phyloP scores from a whole-genome alignment of 2,797 vertebrate species.

The Phrynocephalus vlangalii region DNA sequence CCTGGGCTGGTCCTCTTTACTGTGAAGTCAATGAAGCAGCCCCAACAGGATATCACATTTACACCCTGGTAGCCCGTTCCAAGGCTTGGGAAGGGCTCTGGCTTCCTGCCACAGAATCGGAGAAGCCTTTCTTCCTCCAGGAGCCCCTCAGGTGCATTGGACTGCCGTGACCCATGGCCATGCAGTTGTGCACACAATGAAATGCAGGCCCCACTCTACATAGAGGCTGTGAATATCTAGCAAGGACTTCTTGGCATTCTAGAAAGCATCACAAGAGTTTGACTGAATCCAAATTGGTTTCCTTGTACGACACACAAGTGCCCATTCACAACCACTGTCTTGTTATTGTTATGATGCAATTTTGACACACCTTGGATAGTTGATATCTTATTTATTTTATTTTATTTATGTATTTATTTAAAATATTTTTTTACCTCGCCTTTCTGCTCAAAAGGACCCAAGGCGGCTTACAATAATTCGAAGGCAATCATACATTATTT shows the following conservation, averaged over 20 bases:
- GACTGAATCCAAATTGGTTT: background rate
- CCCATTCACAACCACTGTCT: background rate
- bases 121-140: background rate
- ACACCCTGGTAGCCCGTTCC: background rate
- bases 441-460: too few species aligned
- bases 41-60: too few species aligned
- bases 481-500: too few species aligned
- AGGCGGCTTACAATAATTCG: too few species aligned
- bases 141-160: background rate
- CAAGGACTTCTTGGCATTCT: background rate
- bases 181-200: background rate
- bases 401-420: too few species aligned
- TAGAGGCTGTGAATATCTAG: background rate
- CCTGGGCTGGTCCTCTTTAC: too few species aligned
- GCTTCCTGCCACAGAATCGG: background rate
- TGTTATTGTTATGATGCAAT: background rate
- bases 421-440: too few species aligned
- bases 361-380: background rate
- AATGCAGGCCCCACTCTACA: background rate
- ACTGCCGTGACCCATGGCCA: background rate
- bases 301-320: background rate
- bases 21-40: background rate
- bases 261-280: background rate
- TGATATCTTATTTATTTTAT: too few species aligned
- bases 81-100: background rate